Percentiles rank a stretch among this genome's conserved stretches.
phyloP scores from a whole-genome alignment of 2,888 invertebrate genomes.

The Trisateles emortualis region DNA sequence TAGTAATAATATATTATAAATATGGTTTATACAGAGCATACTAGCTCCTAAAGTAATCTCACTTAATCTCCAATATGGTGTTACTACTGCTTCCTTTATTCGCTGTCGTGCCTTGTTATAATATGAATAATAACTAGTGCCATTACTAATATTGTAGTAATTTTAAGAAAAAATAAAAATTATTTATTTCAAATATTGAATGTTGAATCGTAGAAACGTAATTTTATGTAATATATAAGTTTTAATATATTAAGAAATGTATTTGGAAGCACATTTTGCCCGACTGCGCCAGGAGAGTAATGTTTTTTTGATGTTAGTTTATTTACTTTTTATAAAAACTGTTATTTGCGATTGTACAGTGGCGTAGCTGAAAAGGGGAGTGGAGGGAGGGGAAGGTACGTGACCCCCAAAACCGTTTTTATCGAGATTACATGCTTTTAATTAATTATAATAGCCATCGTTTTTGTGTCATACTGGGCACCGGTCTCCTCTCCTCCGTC shows the following conservation, averaged over 20 bases:
- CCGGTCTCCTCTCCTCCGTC: too few species aligned
- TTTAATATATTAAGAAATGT: constrained; percentile 16
- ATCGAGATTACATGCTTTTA: too few species aligned
- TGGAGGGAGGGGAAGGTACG: too few species aligned
- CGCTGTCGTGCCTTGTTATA: constrained; percentile 65
- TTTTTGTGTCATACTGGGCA: too few species aligned
- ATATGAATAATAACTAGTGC: constrained; percentile 69
- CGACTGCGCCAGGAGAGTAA: not conserved
- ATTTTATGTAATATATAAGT: constrained; percentile 40
- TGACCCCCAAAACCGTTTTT: too few species aligned
- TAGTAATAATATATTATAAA: not conserved
- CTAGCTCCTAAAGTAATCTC: constrained; percentile 26
- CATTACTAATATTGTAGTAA: constrained; percentile 71
- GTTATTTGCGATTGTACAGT: not conserved
- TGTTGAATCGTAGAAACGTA: constrained; percentile 34
- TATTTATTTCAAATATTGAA: constrained; percentile 51
- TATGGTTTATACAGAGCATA: constrained; percentile 18
- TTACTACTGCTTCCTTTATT: constrained; percentile 40
- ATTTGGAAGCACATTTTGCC: constrained; percentile 16
- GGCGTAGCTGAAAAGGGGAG: too few species aligned
- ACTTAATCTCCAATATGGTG: constrained; percentile 25
- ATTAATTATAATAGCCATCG: too few species aligned
- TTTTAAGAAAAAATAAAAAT: constrained; percentile 44
- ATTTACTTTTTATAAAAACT: not conserved
- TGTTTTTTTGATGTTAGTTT: too few species aligned